Evolutionary conservation across 2,888 invertebrate species (phyloP), one percentile per base, ranked within the genome.

Genomic region (Scaptomyza caliginosa): DNA sequence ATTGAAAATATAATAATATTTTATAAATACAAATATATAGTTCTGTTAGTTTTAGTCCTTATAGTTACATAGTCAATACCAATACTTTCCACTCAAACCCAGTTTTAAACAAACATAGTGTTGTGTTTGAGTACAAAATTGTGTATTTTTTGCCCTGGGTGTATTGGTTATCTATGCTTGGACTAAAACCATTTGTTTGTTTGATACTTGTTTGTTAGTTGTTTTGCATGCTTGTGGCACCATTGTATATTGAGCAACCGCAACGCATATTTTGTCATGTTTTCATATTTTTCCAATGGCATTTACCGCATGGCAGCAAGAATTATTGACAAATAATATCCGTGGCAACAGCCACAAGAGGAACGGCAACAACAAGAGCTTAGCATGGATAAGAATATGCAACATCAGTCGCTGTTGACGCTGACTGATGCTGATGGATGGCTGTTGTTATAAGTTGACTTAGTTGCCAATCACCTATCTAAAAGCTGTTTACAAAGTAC

Each of bases 291-390:
- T 26, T 13, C 16, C 16, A 24, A 34, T 67, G 65, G 50, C 60
- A 65, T 69, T 69, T 67, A 54, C 52, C 49, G 48, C 62, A 60
- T 46, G 67, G 64, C 57, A 63, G 28, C 38, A 51, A 67, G 65
- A 71, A 62, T 58, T 71, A 84, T 79, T 81, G 76, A 65, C 69
- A 82, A 67, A 82, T 74, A 74, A 72, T 85, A 78, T 72, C 58
- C 65, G 67, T 65, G 64, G 49, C 67, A 70, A 30, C 46, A 48
- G 54, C 42, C 28, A 30, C 11, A 17, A 24, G 21, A 39, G 40
- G 28, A 36, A 62, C 30, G 42, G 38, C 30, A 39, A 21, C 39
- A 21, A 34, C 30, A 39, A 21, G 21, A 21, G 8, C 21, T 34
- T 16, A 16, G 6, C 6, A 2, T 4, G 0, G 34, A 16, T 34